Evolutionary conservation across 2,888 invertebrate genomes (phyloP), one percentile per base, ranked within the genome.

Genomic region (Agriopis leucophaearia): DNA sequence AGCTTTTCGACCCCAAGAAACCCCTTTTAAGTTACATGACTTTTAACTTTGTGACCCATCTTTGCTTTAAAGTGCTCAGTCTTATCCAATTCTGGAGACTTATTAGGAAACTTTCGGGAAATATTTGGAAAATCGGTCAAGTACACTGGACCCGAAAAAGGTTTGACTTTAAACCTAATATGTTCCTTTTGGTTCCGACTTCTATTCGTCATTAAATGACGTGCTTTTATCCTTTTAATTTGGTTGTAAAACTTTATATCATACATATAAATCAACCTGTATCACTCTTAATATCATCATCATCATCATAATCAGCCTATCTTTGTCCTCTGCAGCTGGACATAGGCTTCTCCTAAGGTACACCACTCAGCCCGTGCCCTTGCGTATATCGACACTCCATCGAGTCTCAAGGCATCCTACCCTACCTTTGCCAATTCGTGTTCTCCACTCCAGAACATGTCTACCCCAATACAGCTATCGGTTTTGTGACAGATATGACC

Each of bases 21-120:
- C 89, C 91, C 90, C 91, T 91, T 92, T 92, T 92, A 92, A 91
- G 91, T 90, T 88, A 92, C 92, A 92, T 92, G 92, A 92, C 92
- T 93, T 93, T 93, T 91, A 92, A 92, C 92, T 92, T 92, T 90
- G 91, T 89, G 91, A 90, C 90, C 90, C 88, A 86, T 88, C 90
- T 90, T 89, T 89, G 89, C 89, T 92, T 91, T 90, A 88, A 90
- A 90, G 87, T 87, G 83, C 86, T 86, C 79, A 81, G 86, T 86
- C 86, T 89, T 88, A 88, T 86, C 85, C 87, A 86, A 86, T 84
- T 85, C 82, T 81, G 79, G 77, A 78, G 81, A 77, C 77, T 82
- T 83, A 81, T 79, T 79, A 81, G 63, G 50, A 73, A 82, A 79
- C 78, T 83, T 81, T 78, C 64, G 64, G 74, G 72, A 69, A 74